Conservation (phyloP, 2,113 vertebrate genomes). For the Equus quagga region DNA sequence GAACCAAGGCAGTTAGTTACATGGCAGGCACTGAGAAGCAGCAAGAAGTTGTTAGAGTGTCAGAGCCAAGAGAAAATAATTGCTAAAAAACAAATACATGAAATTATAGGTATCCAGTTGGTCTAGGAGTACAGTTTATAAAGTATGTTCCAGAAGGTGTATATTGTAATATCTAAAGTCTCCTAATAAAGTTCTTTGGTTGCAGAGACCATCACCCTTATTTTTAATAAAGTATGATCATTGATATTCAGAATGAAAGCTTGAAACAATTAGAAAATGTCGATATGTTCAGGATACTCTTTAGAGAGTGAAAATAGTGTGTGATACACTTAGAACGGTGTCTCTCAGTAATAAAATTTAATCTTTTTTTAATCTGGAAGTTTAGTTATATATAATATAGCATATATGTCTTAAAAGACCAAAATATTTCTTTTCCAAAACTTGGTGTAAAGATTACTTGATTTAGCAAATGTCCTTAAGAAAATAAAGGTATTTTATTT, state of each 20-base stretch:
- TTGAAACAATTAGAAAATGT: constrained; percentile 8
- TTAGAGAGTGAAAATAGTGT: constrained; percentile 28
- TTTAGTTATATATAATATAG: neutral
- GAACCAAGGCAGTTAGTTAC: neutral
- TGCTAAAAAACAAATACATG: neutral
- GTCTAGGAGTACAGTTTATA: neutral
- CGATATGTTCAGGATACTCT: neutral
- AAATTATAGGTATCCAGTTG: neutral
- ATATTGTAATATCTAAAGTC: neutral
- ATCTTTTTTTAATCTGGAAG: neutral
- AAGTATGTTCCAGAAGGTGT: neutral
- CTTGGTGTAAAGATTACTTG: neutral
- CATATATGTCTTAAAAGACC: neutral
- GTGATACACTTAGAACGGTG: neutral
- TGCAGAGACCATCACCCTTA: neutral
- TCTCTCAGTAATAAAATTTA: neutral
- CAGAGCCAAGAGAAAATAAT: neutral
- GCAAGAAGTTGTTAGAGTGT: neutral
- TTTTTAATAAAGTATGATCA: neutral
- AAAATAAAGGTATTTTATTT: neutral
- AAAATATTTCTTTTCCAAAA: neutral
- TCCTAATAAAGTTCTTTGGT: neutral
- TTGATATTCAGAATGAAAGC: neutral
- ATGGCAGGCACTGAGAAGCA: neutral
- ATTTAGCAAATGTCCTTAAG: neutral